Percentiles rank a stretch among this genome's conserved stretches.
Conservation (phyloP, 2,888 invertebrate genomes). For the Drosophila phalerata region DNA sequence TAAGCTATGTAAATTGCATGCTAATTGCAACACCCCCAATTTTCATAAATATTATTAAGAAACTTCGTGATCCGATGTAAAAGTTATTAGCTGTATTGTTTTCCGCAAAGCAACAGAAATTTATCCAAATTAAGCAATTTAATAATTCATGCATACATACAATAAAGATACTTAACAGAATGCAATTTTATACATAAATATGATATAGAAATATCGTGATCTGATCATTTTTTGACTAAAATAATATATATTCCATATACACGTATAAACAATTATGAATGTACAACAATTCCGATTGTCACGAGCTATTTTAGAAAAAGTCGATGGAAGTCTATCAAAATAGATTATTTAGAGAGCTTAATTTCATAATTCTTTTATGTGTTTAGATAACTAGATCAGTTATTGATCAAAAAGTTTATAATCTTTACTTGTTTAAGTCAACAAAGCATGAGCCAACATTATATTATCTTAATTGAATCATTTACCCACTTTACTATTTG, state of each 20-base stretch:
- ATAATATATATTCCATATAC: neutral
- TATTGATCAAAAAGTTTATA: neutral
- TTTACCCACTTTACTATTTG: neutral
- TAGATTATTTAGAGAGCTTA: neutral
- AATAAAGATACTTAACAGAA: neutral
- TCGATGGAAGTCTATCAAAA: too few relatives aligned
- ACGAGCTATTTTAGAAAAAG: neutral
- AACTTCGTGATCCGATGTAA: neutral
- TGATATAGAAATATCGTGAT: neutral
- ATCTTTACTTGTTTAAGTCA: neutral
- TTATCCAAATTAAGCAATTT: slow-evolving; percentile 9
- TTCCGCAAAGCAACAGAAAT: neutral
- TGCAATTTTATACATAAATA: neutral
- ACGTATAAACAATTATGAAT: neutral
- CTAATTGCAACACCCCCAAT: slow-evolving; percentile 1
- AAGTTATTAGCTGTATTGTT: slow-evolving; percentile 2
- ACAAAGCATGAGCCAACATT: slow-evolving; percentile 3
- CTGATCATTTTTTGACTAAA: neutral
- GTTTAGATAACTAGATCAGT: neutral
- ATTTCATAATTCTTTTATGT: neutral
- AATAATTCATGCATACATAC: neutral
- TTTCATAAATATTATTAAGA: neutral
- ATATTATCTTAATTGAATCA: neutral
- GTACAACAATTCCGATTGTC: too few relatives aligned
- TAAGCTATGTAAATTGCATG: slow-evolving; percentile 5